These are phyloP conservation scores for Thalassophryne amazonica DNA, from an alignment of 2,797 vertebrate species.

Conservation along the genomic window DNA sequence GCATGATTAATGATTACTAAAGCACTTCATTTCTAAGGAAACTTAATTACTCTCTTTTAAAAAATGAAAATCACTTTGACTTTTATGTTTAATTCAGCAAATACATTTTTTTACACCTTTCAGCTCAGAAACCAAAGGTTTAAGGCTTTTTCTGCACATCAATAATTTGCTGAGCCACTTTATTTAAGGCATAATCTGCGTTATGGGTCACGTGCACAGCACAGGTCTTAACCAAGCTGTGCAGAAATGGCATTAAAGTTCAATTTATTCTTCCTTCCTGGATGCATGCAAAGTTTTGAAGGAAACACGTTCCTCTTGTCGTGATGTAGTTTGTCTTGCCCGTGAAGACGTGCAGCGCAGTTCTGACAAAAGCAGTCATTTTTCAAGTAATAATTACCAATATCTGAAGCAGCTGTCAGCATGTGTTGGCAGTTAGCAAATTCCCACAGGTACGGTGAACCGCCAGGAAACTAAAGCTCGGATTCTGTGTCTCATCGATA, in stretches of 20 bases:
- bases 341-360: conserved; percentile 7
- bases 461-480: conserved; percentile 48
- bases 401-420: conserved; percentile 55
- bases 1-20: conserved; percentile 42
- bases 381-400: conserved; percentile 47
- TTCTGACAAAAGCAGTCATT: conserved; percentile 25
- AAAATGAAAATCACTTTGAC: conserved; percentile 25
- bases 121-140: conserved; percentile 22
- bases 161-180: conserved; percentile 6
- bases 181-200: conserved; percentile 12
- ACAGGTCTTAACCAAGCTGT: background rate
- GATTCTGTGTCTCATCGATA: conserved; percentile 71
- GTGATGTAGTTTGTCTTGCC: conserved; percentile 8
- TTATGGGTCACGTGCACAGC: too few species aligned
- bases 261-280: conserved; percentile 2
- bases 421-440: conserved; percentile 47
- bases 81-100: conserved; percentile 51
- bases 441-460: conserved; percentile 38
- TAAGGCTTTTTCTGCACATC: background rate
- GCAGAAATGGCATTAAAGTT: background rate
- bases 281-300: conserved; percentile 5
- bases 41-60: conserved; percentile 40
- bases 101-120: conserved; percentile 19
- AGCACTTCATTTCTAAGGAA: conserved; percentile 30
- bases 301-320: conserved; percentile 5